phyloP scores from a whole-genome alignment of 2,113 vertebrate genomes.

The Terrapene triunguis region DNA sequence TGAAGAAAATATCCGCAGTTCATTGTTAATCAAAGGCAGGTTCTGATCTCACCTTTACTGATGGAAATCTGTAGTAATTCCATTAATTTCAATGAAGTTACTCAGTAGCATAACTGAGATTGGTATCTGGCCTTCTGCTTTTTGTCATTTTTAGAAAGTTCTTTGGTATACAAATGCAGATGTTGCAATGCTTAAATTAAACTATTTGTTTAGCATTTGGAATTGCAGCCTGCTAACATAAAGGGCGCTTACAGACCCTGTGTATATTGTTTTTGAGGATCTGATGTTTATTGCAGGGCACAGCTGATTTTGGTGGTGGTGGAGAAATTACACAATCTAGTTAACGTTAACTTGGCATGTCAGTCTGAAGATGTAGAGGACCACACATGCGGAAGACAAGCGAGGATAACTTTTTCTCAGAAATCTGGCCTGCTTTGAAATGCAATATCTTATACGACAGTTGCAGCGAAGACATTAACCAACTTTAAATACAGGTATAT shows the following conservation, averaged over 20 bases:
- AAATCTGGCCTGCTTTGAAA: slow-evolving; percentile 43
- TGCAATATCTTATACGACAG: slow-evolving; percentile 5
- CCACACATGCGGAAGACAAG: slow-evolving; percentile 53
- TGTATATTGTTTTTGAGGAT: slow-evolving; percentile 18
- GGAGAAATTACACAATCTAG: slow-evolving; percentile 9
- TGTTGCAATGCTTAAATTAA: slow-evolving; percentile 66
- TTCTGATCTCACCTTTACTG: not conserved
- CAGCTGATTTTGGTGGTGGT: slow-evolving; percentile 26
- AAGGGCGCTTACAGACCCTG: not conserved
- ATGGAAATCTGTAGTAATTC: not conserved
- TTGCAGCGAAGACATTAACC: slow-evolving; percentile 14
- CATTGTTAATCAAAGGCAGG: not conserved
- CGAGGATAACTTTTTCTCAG: slow-evolving; percentile 27
- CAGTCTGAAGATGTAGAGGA: slow-evolving; percentile 35
- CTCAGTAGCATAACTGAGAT: slow-evolving; percentile 37
- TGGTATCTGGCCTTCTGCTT: slow-evolving; percentile 56
- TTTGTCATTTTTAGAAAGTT: slow-evolving; percentile 42
- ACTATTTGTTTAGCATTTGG: slow-evolving; percentile 49
- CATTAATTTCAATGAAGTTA: not conserved
- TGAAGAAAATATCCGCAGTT: slow-evolving; percentile 22
- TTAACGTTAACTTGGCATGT: slow-evolving; percentile 40
- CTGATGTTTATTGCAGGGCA: slow-evolving; percentile 47
- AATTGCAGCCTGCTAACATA: slow-evolving; percentile 17
- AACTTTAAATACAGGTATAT: slow-evolving; percentile 20
- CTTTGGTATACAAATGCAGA: slow-evolving; percentile 67